Evolutionary conservation across 35 echinoderm and acorn worm species (phyloP), one percentile per base, ranked within the genome.

Genomic region (Apostichopus japonicus): DNA sequence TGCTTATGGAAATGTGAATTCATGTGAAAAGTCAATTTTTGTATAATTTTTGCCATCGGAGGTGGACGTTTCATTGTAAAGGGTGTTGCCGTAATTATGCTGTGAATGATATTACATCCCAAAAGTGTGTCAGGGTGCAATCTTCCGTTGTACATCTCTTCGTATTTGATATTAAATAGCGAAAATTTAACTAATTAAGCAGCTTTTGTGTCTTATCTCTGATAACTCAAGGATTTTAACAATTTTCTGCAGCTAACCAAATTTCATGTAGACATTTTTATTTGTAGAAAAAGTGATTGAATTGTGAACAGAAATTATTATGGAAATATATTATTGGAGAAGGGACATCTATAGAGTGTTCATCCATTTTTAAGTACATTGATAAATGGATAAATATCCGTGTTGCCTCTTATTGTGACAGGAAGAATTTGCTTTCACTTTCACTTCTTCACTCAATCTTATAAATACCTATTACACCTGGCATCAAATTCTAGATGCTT

Each of bases 51-150:
- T 80, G 13, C 6, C 23, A 27, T 21, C 78, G 11, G 78, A 80
- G 6, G 78, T 67, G 63, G 63, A 67, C 6, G 33, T 44, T 44
- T 67, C 19, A 19, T 19, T 80, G 78, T 80, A 27, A 44, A 80
- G 78, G 78, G 78, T 80, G 78, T 80, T 80, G 78, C 78, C 78
- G 51, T 80, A 80, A 80, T 80, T 80, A 80, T 80, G 78, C 78
- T 21, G 23, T 80, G 78, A 24, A 80, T 80, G 7, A 80, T 27
- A 27, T 80, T 80, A 53, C 23, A 80, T 53, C 78, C 78, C 63
- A 15, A 19, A 67, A 67, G 63, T 67, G 19, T 67, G 63, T 67
- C 63, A 10, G 63, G 63, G 63, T 11, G 11, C 11, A 15, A 67
- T 67, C 63, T 19, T 19, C 19, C 9, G 63, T 67, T 27, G 78